Evolutionary conservation across 2,888 invertebrate species (phyloP), one percentile per base, ranked within the genome.

Genomic region (Hartigia nigra): DNA sequence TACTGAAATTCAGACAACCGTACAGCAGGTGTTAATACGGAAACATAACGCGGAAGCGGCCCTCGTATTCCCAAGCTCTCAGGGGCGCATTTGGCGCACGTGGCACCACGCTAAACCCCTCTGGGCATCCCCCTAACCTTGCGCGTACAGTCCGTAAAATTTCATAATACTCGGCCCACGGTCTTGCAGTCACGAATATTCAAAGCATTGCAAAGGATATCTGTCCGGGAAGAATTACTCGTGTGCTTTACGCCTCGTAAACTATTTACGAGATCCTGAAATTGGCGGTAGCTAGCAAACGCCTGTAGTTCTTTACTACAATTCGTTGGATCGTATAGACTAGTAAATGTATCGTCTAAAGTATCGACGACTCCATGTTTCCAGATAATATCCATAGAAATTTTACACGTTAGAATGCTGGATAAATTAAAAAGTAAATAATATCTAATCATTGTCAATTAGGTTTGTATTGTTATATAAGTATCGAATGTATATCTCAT

Each of bases 11-110:
- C 77, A 37, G 79, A 80, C 72, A 35, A 72, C 31, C 76, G 79
- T 83, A 81, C 84, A 84, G 81, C 84, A 80, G 83, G 86, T 87
- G 87, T 87, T 87, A 87, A 87, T 87, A 86, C 84, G 81, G 81
- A 87, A 85, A 87, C 87, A 87, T 86, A 86, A 87, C 84, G 85
- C 77, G 79, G 81, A 81, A 82, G 84, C 75, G 55, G 84, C 83
- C 82, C 81, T 82, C 82, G 36, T 35, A 75, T 75, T 35, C 76
- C 77, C 35, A 72, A 32, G 70, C 74, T 74, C 80, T 74, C 75
- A 78, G 77, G 31, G 32, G 77, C 75, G 74, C 82, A 81, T 82
- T 82, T 81, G 80, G 77, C 75, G 77, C 82, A 82, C 77, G 74
- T 76, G 82, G 78, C 78, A 77, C 81, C 78, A 36, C n/a, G 79